Percentiles rank a stretch among this genome's conserved stretches.
These are phyloP conservation scores for Cephalopachus bancanus DNA, from an alignment of 2,797 vertebrate genomes.

Conservation along the genomic window DNA sequence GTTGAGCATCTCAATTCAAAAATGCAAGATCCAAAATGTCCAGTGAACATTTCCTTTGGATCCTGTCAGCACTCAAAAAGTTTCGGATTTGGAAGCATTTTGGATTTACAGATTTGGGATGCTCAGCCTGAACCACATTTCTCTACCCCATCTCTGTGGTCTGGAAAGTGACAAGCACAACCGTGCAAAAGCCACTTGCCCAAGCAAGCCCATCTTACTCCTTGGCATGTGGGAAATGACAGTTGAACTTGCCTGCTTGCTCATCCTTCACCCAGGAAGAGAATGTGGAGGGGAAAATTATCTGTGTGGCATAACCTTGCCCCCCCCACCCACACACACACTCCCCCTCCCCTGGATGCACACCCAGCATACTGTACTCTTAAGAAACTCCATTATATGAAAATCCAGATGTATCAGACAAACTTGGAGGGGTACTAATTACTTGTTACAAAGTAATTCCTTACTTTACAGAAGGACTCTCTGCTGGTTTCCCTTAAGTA, in stretches of 20 bases:
- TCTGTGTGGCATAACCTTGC: neutral
- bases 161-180: neutral
- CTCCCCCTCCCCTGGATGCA: too few relatives aligned
- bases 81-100: neutral
- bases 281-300: accelerated
- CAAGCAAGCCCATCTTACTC: neutral
- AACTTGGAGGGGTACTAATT: accelerated
- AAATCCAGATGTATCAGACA: neutral
- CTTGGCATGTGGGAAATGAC: accelerated
- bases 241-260: neutral
- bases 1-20: neutral
- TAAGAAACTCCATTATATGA: neutral
- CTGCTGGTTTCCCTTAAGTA: neutral
- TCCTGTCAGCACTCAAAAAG: neutral
- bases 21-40: neutral
- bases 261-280: neutral
- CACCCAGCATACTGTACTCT: neutral
- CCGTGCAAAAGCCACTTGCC: neutral
- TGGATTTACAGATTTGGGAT: neutral
- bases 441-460: neutral
- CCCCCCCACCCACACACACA: too few relatives aligned
- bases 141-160: neutral
- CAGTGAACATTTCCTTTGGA: neutral
- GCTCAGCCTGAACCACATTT: neutral
- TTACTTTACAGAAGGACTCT: neutral